Evolutionary conservation across 2,113 vertebrate species (phyloP), one percentile per base, ranked within the genome.

Genomic region (Neogobius melanostomus): DNA sequence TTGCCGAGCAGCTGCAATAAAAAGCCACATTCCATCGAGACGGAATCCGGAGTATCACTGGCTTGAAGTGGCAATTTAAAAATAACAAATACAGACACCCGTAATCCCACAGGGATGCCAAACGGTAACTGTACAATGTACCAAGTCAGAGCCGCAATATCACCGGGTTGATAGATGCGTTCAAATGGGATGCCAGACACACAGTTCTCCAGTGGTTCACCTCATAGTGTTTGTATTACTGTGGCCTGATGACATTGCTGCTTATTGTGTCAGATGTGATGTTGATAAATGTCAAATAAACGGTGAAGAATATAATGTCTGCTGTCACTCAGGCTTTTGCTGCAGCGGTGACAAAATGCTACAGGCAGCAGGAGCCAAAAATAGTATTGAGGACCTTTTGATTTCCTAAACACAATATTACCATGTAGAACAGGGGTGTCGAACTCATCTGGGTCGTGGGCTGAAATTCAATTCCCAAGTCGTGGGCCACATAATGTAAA

Each of bases 201-300:
- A 11, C 53, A n/a, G 57, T 63, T 80, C 70, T 80, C 70, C 59
- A 42, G 74, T 75, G 79, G 72, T 72, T 74, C 82, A 75, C 50
- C 76, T 79, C 54, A 48, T 80, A 88, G 83, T 46, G 72, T 74
- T 85, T 83, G 78, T 82, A 81, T 85, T 81, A 82, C 69, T 57
- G 28, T 60, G 80, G 66, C 77, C 62, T 75, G 66, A 81, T 81
- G 81, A 78, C 63, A 76, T 61, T 17, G 53, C 0, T 49, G 56
- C 74, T 77, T 81, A 78, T 57, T 75, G 67, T 86, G 85, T 87
- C 75, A 72, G 75, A 80, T 54, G 12, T 76, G 68, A 84, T 84
- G 84, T 66, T 78, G 77, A 80, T 82, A 85, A 82, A 81, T 82
- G 82, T 79, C 77, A 83, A 56, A 63, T 79, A 81, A 85, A 82